Conservation (phyloP, 2,888 invertebrate species). For the Prenolepis imparis region DNA sequence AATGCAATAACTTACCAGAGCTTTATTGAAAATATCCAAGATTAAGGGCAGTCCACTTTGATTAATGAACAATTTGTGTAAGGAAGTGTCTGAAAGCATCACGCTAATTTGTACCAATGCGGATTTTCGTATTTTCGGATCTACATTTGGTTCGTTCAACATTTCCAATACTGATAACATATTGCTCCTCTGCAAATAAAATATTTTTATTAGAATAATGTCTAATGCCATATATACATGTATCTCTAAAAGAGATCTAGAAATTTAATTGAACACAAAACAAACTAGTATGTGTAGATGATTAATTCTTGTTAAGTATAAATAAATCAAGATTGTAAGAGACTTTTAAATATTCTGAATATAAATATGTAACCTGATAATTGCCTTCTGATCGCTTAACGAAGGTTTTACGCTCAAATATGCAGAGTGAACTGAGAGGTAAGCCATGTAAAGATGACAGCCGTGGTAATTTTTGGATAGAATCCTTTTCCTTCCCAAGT, state of each 20-base stretch:
- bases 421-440: constrained; percentile 86
- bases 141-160: constrained; percentile 85
- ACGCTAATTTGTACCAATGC: constrained; percentile 90
- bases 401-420: constrained; percentile 80
- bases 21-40: constrained; percentile 86
- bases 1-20: constrained; percentile 80
- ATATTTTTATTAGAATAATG: constrained; percentile 32
- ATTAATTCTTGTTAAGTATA: neutral
- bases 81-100: constrained; percentile 89
- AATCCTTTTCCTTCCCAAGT: constrained; percentile 86
- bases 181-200: constrained; percentile 86
- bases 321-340: neutral
- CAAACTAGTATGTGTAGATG: neutral
- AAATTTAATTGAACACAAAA: neutral
- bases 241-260: constrained; percentile 16
- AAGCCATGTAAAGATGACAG: constrained; percentile 87
- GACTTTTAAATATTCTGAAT: constrained; percentile 31
- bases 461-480: constrained; percentile 86
- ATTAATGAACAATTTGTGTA: constrained; percentile 89
- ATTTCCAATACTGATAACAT: constrained; percentile 84
- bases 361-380: constrained; percentile 80
- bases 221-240: neutral
- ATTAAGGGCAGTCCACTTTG: constrained; percentile 88
- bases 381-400: constrained; percentile 80
- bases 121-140: constrained; percentile 90